Evolutionary conservation across 2,888 invertebrate species (phyloP), one percentile per base, ranked within the genome.

Genomic region (Chelonus formosanus): DNA sequence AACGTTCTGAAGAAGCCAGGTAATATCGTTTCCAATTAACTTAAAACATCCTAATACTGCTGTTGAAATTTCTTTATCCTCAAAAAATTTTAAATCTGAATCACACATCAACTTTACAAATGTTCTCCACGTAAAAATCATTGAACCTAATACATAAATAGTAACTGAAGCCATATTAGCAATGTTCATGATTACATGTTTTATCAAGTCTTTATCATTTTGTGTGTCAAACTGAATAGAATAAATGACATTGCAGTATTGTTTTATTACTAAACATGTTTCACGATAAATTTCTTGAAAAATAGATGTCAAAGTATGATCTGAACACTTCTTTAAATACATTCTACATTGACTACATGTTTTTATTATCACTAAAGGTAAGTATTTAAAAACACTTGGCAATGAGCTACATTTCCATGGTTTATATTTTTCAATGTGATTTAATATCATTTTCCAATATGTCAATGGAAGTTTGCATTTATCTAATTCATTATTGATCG

Each of bases 71-170:
- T 60, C 60, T 43, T 52, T 31, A 10, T 52, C 35, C 35, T 69
- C 63, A 31, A 58, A 62, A 6, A 70, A 8, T 3, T 55, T 34
- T 0, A 44, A 20, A 10, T 69, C 67, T 36, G 78, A 65, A 6
- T 48, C 66, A 0, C 75, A 67, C 0, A 76, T 73, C 40, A 84
- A 63, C 71, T 77, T 81, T 3, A 73, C 77, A 43, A 84, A 84
- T 5, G 69, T 68, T 69, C 77, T 81, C 71, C 80, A 80, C n/a
- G 76, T 70, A 31, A 79, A 78, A 2, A 77, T 74, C 44, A 80
- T 75, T 3, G 78, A 77, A 67, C 77, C 80, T 3, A 77, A 57
- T 43, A 81, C 81, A 45, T 78, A 76, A 44, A 75, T 74, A 3
- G 74, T 67, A 20, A 78, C 63, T 3, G 71, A 68, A 10, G 78